phyloP scores from a whole-genome alignment of 35 echinoderm and acorn worm species.

The Holothuria glaberrima region DNA sequence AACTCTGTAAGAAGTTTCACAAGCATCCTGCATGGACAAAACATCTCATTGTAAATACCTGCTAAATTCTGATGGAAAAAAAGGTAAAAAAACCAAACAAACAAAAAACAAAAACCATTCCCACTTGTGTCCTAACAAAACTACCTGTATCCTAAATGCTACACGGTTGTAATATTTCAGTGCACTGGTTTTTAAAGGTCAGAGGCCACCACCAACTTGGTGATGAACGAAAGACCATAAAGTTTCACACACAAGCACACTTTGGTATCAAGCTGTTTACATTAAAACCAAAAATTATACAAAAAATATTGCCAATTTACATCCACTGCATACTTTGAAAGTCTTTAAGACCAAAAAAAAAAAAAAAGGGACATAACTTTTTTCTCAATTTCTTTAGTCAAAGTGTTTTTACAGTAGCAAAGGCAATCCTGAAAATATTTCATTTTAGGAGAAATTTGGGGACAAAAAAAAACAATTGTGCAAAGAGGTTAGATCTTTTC shows the following conservation, averaged over 20 bases:
- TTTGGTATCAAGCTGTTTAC: slow-evolving; percentile 46
- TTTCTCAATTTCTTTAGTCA: too few species aligned
- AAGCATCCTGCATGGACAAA: neutral
- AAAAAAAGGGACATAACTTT: too few species aligned
- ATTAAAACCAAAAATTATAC: neutral
- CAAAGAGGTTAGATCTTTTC: too few species aligned
- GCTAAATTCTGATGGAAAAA: neutral
- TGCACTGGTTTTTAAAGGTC: slow-evolving; percentile 38
- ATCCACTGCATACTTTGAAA: too few species aligned
- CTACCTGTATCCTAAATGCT: neutral
- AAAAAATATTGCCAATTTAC: too few species aligned
- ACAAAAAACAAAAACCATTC: neutral
- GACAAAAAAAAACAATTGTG: too few species aligned
- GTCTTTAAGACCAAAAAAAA: too few species aligned
- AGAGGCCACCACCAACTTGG: neutral
- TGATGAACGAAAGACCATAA: slow-evolving; percentile 33
- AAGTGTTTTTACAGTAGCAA: too few species aligned
- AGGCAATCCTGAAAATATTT: too few species aligned
- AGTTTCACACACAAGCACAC: slow-evolving; percentile 50
- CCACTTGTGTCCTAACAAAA: neutral
- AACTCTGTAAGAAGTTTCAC: neutral
- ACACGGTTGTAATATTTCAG: slow-evolving; percentile 40
- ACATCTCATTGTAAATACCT: neutral
- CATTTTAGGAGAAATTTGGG: too few species aligned
- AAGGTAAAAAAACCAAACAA: neutral